Evolutionary conservation across 2,888 invertebrate species (phyloP).

Genomic region (Arctia plantaginis): DNA sequence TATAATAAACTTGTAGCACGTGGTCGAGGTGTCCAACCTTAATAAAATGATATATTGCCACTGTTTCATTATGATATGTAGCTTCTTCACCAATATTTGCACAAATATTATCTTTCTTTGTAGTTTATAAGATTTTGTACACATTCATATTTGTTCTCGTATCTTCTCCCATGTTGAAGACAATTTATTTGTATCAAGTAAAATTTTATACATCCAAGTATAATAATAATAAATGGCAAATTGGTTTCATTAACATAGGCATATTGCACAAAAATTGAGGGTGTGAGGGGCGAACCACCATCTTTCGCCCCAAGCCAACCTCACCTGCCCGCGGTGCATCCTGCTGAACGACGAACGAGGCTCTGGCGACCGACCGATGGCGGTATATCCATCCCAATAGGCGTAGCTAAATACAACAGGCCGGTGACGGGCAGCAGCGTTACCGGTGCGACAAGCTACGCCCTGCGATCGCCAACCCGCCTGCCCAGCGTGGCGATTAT

Average conservation of each 20-base stretch:
- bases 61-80: slow-evolving; percentile 18
- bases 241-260: not conserved
- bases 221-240: not conserved
- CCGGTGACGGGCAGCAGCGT: too few relatives aligned
- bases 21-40: slow-evolving; percentile 45
- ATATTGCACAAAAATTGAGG: not conserved
- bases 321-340: too few relatives aligned
- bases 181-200: slow-evolving; percentile 18
- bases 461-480: too few relatives aligned
- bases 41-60: slow-evolving; percentile 43
- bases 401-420: too few relatives aligned
- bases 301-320: too few relatives aligned
- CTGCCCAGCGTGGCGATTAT: too few relatives aligned
- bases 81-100: slow-evolving; percentile 37
- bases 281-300: too few relatives aligned
- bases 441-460: too few relatives aligned
- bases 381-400: too few relatives aligned
- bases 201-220: not conserved
- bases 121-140: slow-evolving; percentile 32
- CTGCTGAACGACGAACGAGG: too few relatives aligned
- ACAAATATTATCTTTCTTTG: slow-evolving; percentile 35
- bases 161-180: not conserved
- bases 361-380: too few relatives aligned
- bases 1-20: slow-evolving; percentile 34
- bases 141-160: slow-evolving; percentile 23